Evolutionary conservation across 2,888 invertebrate genomes (phyloP).

Genomic region (Nomada ferruginata): DNA sequence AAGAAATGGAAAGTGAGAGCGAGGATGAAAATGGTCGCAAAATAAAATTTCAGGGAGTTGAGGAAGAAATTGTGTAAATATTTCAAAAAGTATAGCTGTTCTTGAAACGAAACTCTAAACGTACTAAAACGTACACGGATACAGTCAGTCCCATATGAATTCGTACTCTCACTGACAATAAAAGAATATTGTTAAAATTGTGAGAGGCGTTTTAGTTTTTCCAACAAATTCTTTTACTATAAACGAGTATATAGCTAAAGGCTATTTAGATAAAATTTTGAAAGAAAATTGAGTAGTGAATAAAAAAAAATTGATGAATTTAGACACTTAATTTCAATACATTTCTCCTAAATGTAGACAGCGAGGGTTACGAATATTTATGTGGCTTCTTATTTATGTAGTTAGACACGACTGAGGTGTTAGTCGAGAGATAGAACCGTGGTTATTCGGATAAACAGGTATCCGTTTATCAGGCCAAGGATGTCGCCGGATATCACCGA

Average conservation of each 20-base stretch:
- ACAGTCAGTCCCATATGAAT: too few species aligned
- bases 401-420: not conserved
- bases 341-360: too few species aligned
- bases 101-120: too few species aligned
- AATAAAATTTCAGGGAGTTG: not conserved
- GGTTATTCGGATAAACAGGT: constrained; percentile 58
- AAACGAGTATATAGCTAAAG: not conserved
- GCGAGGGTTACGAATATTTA: too few species aligned
- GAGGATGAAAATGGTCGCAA: not conserved
- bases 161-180: too few species aligned
- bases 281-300: too few species aligned
- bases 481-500: constrained; percentile 62
- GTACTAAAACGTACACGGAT: too few species aligned
- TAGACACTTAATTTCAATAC: too few species aligned
- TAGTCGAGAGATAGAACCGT: constrained; percentile 11
- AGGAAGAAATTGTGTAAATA: too few species aligned
- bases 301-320: too few species aligned
- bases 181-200: not conserved
- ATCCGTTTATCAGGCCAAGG: constrained; percentile 67
- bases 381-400: not conserved
- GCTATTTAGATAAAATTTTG: too few species aligned
- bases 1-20: not conserved
- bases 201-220: not conserved
- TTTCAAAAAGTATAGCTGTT: too few species aligned
- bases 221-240: not conserved